Percentiles rank a stretch among this genome's conserved stretches.
Evolutionary conservation across 2,888 invertebrate genomes (phyloP).

Genomic region (Lithophane semibrunnea): DNA sequence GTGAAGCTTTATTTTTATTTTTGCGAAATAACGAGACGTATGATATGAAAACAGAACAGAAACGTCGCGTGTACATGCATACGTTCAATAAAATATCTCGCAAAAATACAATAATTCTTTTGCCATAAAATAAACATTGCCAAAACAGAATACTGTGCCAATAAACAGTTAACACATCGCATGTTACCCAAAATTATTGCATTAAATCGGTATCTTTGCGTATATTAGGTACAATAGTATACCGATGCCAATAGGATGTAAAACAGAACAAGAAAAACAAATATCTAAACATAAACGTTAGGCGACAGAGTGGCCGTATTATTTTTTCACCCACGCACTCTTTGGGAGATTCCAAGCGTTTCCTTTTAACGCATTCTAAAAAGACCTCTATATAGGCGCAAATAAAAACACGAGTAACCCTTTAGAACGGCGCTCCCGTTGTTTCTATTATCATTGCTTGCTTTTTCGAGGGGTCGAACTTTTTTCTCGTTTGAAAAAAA

Average conservation of each 20-base stretch:
- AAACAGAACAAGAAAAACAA: constrained; percentile 67
- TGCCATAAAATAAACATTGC: constrained; percentile 36
- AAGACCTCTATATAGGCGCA: constrained; percentile 78
- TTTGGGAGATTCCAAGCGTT: constrained; percentile 75
- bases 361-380: constrained; percentile 85
- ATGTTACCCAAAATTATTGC: constrained; percentile 43
- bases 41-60: constrained; percentile 36
- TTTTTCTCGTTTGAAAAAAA: constrained; percentile 83
- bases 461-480: constrained; percentile 82
- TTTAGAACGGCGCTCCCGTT: constrained; percentile 83
- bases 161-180: constrained; percentile 49
- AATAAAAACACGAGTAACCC: constrained; percentile 88
- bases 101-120: constrained; percentile 38
- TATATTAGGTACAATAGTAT: constrained; percentile 20
- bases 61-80: constrained; percentile 36
- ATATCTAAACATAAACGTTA: constrained; percentile 68
- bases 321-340: constrained; percentile 79
- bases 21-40: constrained; percentile 13
- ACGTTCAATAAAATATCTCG: constrained; percentile 28
- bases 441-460: constrained; percentile 88
- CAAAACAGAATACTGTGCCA: constrained; percentile 27
- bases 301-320: constrained; percentile 72
- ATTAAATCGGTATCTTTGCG: constrained; percentile 50
- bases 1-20: constrained; percentile 18
- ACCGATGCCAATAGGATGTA: constrained; percentile 58